Evolutionary conservation across 2,797 vertebrate genomes (phyloP), one percentile per base, ranked within the genome.

Genomic region (Ciconia nigra): DNA sequence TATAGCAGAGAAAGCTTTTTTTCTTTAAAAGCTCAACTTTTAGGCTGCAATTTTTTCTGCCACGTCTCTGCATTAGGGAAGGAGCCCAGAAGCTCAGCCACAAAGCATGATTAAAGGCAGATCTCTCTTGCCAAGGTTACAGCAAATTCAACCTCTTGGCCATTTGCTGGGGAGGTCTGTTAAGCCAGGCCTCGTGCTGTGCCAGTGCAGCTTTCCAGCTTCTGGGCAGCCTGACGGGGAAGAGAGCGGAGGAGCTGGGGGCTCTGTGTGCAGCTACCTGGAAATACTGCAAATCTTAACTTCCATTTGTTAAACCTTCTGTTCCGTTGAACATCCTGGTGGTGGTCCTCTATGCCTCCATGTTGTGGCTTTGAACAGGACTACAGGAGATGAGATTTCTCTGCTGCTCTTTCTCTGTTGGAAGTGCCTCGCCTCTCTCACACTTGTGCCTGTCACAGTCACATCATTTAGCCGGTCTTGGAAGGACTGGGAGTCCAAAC

Each of bases 11-110:
- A 93, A 87, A 83, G 83, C 71, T 87, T 90, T 96, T 96, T 90
- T 92, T 44, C 89, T 94, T 74, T 95, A 94, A 96, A 96, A 93
- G 74, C 95, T 90, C 83, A 95, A 87, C 81, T 87, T 96, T 71
- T 54, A 79, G 58, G 52, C 63, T 77, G 70, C 63, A 44, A 1
- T 84, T 92, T 90, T 89, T 92, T 39, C 58, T 92, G 66, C 74
- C 18, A 5, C 37, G 29, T 79, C 70, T 78, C 57, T 80, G 49
- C 61, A 41, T 89, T 55, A 80, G 73, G 41, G 78, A 83, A 25
- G 29, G 37, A 91, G 49, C 62, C 52, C 74, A 76, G 83, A 25
- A 94, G 55, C 86, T 82, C 62, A 77, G 42, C 29, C 42, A 44
- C 42, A 76, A 58, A 24, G 22, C 65, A 7, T 42, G 49, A 67